phyloP scores from a whole-genome alignment of 1,140 invertebrate genomes.

The Zaprionus capensis region DNA sequence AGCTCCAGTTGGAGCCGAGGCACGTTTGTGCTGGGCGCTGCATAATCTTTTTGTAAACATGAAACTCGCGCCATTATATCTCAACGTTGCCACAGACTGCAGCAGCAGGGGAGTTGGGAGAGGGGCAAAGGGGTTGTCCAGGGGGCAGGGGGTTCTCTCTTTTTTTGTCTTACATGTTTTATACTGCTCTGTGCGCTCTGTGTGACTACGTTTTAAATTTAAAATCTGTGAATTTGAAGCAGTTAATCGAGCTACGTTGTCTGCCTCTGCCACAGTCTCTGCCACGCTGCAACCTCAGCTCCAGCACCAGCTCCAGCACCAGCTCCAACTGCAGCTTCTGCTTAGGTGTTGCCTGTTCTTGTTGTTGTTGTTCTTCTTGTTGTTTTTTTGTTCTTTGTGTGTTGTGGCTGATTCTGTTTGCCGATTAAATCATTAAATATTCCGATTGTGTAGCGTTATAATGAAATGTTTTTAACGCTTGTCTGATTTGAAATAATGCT shows the following conservation, averaged over 20 bases:
- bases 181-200: constrained; percentile 48
- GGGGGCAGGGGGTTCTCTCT: no score
- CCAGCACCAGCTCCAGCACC: neutral
- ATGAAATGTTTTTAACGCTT: constrained; percentile 84
- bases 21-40: constrained; percentile 69
- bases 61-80: constrained; percentile 84
- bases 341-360: constrained; percentile 67
- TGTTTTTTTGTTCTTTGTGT: constrained; percentile 32
- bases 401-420: constrained; percentile 57
- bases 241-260: constrained; percentile 69
- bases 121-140: constrained; percentile 1
- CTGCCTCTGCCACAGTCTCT: constrained; percentile 14
- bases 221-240: constrained; percentile 83
- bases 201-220: constrained; percentile 79
- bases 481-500: constrained; percentile 82
- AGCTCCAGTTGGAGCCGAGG: constrained; percentile 40
- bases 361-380: constrained; percentile 16
- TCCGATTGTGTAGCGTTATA: constrained; percentile 84
- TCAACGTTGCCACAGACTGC: constrained; percentile 41
- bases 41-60: constrained; percentile 84
- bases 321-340: constrained; percentile 41
- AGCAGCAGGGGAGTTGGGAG: constrained; percentile 5
- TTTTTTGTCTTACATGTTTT: constrained; percentile 58
- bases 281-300: constrained; percentile 18
- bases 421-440: constrained; percentile 84